Base-by-base conservation (phyloP, 2,113 vertebrate genomes). In the Xiphorhynchus elegans region DNA sequence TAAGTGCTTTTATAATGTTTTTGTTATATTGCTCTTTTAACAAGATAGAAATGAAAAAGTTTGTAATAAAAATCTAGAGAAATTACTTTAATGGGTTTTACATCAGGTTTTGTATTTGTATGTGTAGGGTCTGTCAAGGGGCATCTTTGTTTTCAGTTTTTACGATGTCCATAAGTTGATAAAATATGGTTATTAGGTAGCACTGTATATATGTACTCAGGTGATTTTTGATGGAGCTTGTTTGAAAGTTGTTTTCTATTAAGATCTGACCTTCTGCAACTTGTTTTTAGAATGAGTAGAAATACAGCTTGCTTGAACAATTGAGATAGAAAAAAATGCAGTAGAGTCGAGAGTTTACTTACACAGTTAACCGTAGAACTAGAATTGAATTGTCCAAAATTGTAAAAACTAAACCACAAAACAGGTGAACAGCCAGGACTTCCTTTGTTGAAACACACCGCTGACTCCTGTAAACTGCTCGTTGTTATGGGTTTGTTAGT, bases 241-340 rank as follows among this genome's bases (percentile, higher is more conserved):
- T 80, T 83, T 76, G 40, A 40, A 86, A 84, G 59, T 86, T 84
- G 29, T 16, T 84, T 91, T 80, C 24, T 78, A 1, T 74, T 77
- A 85, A 92, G 46, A 35, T 69, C 21, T 90, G 33, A 23, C n/a
- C 56, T 91, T 75, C 58, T 89, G 33, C 24, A 63, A 42, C 78
- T 88, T 91, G 52, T 68, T 95, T 75, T 88, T 74, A 63, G 68
- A 73, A 58, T 83, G 44, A 90, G 55, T 90, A 66, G 66, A 82
- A 7, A 10, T 84, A 25, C 31, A 49, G 52, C 19, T 90, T 90
- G 21, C 12, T 31, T 70, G 56, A 77, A 75, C 35, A 67, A 64
- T 25, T 63, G 64, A 78, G 69, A 25, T 47, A 20, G 59, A 20
- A 66, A 84, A 87, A 76, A 90, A n/a, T 40, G 26, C 60, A 56